Evolutionary conservation across 2,113 vertebrate genomes (phyloP), one percentile per base, ranked within the genome.

Genomic region (Sorex araneus): DNA sequence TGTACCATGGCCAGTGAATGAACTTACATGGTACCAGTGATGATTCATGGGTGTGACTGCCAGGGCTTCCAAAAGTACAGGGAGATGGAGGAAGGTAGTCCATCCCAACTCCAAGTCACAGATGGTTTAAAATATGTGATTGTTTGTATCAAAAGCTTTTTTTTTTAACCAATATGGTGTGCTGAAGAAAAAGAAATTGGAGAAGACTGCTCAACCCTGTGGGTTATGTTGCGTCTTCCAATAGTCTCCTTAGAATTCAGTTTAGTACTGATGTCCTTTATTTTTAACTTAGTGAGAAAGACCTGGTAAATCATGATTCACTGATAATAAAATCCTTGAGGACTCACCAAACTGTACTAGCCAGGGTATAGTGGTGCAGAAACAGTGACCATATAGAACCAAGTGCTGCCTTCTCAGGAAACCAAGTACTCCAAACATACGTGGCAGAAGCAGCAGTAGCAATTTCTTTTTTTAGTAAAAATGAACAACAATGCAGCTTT

Each of bases 141-240:
- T 32, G 45, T 57, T n/a, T 21, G 6, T 50, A 40, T 40, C 13
- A 6, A 85, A 60, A 81, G 79, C 3, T 25, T 0, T 57, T 8
- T 40, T 86, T 36, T 57, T 47, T 73, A 82, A 27, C 30, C 54
- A 81, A 64, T 8, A 15, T 82, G 21, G 27, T 50, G n/a, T 64
- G 25, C 50, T 76, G 23, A 89, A 57, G 64, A 77, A 81, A 43
- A 91, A 81, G 50, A 77, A 74, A 47, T 69, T 50, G 30, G 8
- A 67, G 40, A 63, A 71, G 88, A 16, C 57, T 6, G 5, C 23
- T 78, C 23, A 74, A 34, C 36, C 69, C 32, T 18, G 0, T 32
- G 57, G 21, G 69, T 47, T 64, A 0, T 63, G 21, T 40, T n/a
- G n/a, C 77, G 12, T 92, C 1, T 10, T 5, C 43, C 19, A 43